Percentiles rank a stretch among this genome's conserved stretches.
Evolutionary conservation across 1,140 invertebrate genomes (phyloP).

Genomic region (Trachymyrmex septentrionalis): DNA sequence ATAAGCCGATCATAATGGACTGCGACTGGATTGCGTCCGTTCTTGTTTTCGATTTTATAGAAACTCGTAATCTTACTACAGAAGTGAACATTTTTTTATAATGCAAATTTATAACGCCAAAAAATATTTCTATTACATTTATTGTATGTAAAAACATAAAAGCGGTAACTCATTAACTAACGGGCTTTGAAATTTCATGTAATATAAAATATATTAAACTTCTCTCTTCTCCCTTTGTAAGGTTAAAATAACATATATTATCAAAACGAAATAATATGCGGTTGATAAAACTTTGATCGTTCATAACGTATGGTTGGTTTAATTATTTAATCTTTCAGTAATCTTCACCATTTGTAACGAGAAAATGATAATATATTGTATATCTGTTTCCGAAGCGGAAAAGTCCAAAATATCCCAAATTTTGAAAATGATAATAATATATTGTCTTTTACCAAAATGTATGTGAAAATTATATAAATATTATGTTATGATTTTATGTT

Average conservation of each 20-base stretch:
- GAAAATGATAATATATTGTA: background rate
- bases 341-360: background rate
- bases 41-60: background rate
- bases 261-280: too few relatives aligned
- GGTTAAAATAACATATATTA: background rate
- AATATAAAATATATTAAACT: slow-evolving; percentile 19
- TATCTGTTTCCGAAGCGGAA: background rate
- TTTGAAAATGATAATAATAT: background rate
- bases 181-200: background rate
- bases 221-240: background rate
- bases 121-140: slow-evolving; percentile 29
- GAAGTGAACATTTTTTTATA: background rate
- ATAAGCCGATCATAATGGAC: slow-evolving; percentile 43
- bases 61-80: background rate
- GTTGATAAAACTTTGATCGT: too few relatives aligned
- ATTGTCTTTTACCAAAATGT: background rate
- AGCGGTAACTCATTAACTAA: background rate
- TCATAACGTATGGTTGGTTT: background rate
- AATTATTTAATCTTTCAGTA: background rate
- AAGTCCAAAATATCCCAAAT: too few relatives aligned
- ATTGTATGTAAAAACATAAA: background rate
- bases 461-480: background rate
- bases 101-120: background rate
- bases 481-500: slow-evolving; percentile 2
- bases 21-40: background rate